These are phyloP conservation scores for Lateolabrax maculatus DNA, from an alignment of 2,797 vertebrate species.

Conservation along the genomic window DNA sequence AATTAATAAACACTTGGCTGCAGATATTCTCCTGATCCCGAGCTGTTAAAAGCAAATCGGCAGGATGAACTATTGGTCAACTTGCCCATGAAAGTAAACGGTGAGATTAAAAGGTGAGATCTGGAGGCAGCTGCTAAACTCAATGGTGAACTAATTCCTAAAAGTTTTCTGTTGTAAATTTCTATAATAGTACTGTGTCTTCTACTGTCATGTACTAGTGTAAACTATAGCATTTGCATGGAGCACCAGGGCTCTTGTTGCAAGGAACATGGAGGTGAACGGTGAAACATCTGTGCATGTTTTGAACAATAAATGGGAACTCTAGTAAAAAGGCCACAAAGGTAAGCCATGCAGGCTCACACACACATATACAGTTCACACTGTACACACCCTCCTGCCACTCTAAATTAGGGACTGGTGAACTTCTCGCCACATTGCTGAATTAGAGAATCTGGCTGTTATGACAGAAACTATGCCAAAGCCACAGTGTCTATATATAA, in stretches of 20 bases:
- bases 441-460: conserved; percentile 78
- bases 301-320: conserved; percentile 25
- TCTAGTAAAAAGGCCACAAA: conserved; percentile 18
- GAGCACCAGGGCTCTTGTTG: background rate
- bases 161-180: conserved; percentile 3
- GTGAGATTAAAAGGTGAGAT: background rate
- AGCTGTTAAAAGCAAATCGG: background rate
- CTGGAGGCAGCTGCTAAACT: background rate
- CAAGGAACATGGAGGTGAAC: background rate
- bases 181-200: no score
- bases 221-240: background rate
- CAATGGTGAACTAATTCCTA: background rate
- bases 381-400: conserved; percentile 34
- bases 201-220: background rate
- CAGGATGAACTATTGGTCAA: background rate
- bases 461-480: conserved; percentile 75
- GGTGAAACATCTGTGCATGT: conserved; percentile 9
- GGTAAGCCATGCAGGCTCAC: background rate
- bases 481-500: conserved; percentile 73
- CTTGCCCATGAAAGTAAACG: background rate
- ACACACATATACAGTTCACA: conserved; percentile 7
- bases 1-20: conserved; percentile 31
- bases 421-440: conserved; percentile 73
- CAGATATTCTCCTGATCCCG: background rate
- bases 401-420: conserved; percentile 41